Percentiles rank a stretch among this genome's conserved stretches.
Evolutionary conservation across 2,113 vertebrate species (phyloP).

Genomic region (Oryzias celebensis): DNA sequence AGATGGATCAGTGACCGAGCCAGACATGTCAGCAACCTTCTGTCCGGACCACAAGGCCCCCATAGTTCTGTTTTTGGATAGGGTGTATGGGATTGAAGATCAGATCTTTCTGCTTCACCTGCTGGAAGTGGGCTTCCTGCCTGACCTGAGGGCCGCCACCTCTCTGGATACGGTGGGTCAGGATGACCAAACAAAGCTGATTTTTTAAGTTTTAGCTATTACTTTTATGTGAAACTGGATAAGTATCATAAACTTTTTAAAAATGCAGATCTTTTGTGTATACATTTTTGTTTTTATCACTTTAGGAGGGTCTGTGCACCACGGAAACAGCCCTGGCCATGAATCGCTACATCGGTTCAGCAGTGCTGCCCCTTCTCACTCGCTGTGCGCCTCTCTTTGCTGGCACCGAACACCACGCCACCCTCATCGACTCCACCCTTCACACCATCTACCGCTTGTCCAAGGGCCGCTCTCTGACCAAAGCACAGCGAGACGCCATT

Average conservation of each 20-base stretch:
- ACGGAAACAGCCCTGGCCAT: constrained; percentile 94
- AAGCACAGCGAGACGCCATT: constrained; percentile 96
- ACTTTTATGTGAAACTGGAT: no score
- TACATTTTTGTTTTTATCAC: constrained; percentile 11
- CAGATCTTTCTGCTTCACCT: constrained; percentile 94
- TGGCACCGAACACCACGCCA: constrained; percentile 89
- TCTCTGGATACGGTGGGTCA: constrained; percentile 90
- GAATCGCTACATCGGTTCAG: constrained; percentile 93
- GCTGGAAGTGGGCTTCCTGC: constrained; percentile 95
- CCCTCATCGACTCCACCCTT: constrained; percentile 91
- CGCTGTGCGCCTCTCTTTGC: constrained; percentile 94
- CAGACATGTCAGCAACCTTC: constrained; percentile 93
- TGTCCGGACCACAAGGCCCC: constrained; percentile 98
- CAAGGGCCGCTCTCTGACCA: constrained; percentile 95
- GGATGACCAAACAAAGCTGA: background rate
- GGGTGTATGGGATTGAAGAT: constrained; percentile 95
- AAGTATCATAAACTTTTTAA: no score
- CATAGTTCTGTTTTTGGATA: constrained; percentile 97
- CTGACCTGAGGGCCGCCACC: constrained; percentile 91
- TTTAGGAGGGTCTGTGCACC: constrained; percentile 89
- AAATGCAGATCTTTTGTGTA: no score
- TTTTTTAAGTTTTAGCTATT: no score
- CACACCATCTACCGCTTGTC: constrained; percentile 96
- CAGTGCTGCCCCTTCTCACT: constrained; percentile 91
- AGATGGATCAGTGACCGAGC: constrained; percentile 92